Evolutionary conservation across 2,888 invertebrate genomes (phyloP).

Genomic region (Clanis bilineata): DNA sequence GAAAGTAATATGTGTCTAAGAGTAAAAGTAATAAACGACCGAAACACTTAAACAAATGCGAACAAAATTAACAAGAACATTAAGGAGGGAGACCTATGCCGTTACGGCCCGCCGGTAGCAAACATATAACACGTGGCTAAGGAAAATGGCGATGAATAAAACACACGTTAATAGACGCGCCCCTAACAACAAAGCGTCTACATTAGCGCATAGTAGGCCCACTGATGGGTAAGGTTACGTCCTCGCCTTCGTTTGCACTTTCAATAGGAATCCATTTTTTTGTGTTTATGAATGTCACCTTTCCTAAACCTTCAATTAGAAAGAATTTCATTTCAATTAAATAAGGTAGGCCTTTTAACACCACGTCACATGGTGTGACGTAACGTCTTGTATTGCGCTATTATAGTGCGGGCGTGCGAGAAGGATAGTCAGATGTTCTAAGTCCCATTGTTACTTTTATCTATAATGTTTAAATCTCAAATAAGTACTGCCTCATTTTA

Average conservation of each 20-base stretch:
- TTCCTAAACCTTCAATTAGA: too few species aligned
- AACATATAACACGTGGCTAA: slow-evolving; percentile 54
- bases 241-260: slow-evolving; percentile 56
- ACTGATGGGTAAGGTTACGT: slow-evolving; percentile 73
- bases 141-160: slow-evolving; percentile 71
- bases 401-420: too few species aligned
- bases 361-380: too few species aligned
- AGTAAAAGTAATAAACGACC: slow-evolving; percentile 44
- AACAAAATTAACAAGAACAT: slow-evolving; percentile 61
- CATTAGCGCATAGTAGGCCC: slow-evolving; percentile 68
- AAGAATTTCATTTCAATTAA: too few species aligned
- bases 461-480: too few species aligned
- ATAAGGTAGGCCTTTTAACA: too few species aligned
- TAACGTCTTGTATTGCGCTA: too few species aligned
- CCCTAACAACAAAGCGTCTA: slow-evolving; percentile 62
- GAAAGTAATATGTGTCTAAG: slow-evolving; percentile 24
- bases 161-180: slow-evolving; percentile 66
- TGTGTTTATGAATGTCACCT: too few species aligned
- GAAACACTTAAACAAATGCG: slow-evolving; percentile 55
- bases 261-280: too few species aligned
- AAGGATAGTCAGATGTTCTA: too few species aligned
- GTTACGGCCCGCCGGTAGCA: slow-evolving; percentile 59
- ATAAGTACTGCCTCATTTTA: too few species aligned
- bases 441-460: too few species aligned
- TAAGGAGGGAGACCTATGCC: slow-evolving; percentile 63